Evolutionary conservation across 2,888 invertebrate genomes (phyloP).

Genomic region (Trichopoda pennipes): DNA sequence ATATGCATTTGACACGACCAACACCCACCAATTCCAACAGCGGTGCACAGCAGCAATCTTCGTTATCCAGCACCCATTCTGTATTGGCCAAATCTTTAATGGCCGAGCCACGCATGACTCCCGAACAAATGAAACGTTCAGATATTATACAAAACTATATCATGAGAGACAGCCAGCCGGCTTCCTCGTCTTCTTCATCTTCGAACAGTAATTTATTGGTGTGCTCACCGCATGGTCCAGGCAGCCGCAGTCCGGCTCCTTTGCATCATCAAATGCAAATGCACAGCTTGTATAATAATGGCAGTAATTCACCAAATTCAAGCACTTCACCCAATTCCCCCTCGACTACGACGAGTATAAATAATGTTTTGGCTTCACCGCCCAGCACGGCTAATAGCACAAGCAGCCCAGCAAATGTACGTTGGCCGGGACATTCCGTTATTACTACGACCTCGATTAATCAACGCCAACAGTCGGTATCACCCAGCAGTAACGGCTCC

Average conservation of each 20-base stretch:
- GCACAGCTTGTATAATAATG: slow-evolving; percentile 54
- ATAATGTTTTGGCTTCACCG: slow-evolving; percentile 78
- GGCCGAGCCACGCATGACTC: slow-evolving; percentile 96
- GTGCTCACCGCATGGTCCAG: slow-evolving; percentile 71
- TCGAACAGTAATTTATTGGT: slow-evolving; percentile 71
- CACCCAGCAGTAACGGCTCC: slow-evolving; percentile 78
- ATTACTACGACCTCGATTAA: slow-evolving; percentile 84
- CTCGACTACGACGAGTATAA: slow-evolving; percentile 77
- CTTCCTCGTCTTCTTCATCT: slow-evolving; percentile 62
- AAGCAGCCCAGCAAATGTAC: slow-evolving; percentile 73
- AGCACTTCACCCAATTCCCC: slow-evolving; percentile 76
- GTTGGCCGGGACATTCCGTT: slow-evolving; percentile 82
- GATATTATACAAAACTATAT: slow-evolving; percentile 96
- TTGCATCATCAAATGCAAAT: slow-evolving; percentile 53
- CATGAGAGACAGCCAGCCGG: slow-evolving; percentile 84
- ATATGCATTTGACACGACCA: slow-evolving; percentile 83
- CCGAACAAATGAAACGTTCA: slow-evolving; percentile 94
- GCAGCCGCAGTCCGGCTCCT: slow-evolving; percentile 69
- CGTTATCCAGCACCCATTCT: slow-evolving; percentile 92
- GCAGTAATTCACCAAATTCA: slow-evolving; percentile 65
- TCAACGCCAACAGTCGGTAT: slow-evolving; percentile 81
- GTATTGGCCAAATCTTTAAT: slow-evolving; percentile 94
- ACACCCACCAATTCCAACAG: slow-evolving; percentile 77
- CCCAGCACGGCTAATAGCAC: slow-evolving; percentile 61
- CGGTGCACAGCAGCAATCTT: slow-evolving; percentile 80